phyloP scores from a whole-genome alignment of 37 sponge, comb jelly and placozoan genomes.

The Cladorhizidae sp. region DNA sequence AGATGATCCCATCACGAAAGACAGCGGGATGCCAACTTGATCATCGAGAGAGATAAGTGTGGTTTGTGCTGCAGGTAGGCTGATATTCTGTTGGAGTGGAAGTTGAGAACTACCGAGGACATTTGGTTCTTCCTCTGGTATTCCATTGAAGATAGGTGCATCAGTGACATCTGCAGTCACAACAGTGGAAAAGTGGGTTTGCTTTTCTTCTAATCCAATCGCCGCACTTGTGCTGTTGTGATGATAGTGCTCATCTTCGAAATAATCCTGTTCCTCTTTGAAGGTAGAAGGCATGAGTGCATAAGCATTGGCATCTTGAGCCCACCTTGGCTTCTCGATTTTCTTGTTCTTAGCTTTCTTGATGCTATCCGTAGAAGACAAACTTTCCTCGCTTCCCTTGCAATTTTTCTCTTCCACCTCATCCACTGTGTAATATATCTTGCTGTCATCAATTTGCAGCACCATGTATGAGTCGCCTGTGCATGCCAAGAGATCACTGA shows the following conservation, averaged over 20 bases:
- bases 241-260: neutral
- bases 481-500: conserved; percentile 19
- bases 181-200: no score
- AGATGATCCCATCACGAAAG: neutral
- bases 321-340: conserved; percentile 16
- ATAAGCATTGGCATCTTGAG: neutral
- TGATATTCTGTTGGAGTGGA: neutral
- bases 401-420: conserved; percentile 10
- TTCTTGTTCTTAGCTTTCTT: conserved; percentile 14
- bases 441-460: conserved; percentile 45
- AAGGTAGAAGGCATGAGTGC: neutral
- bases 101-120: neutral
- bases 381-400: neutral
- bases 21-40: neutral
- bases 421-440: conserved; percentile 38
- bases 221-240: neutral
- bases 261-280: neutral
- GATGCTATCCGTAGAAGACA: neutral
- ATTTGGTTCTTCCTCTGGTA: neutral
- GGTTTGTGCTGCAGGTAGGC: neutral
- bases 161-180: no score
- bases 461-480: conserved; percentile 40
- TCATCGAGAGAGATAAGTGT: neutral
- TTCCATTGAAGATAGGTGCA: neutral
- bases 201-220: neutral